Evolutionary conservation across 2,113 vertebrate species (phyloP), one percentile per base, ranked within the genome.

Genomic region (Alligator mississippiensis): DNA sequence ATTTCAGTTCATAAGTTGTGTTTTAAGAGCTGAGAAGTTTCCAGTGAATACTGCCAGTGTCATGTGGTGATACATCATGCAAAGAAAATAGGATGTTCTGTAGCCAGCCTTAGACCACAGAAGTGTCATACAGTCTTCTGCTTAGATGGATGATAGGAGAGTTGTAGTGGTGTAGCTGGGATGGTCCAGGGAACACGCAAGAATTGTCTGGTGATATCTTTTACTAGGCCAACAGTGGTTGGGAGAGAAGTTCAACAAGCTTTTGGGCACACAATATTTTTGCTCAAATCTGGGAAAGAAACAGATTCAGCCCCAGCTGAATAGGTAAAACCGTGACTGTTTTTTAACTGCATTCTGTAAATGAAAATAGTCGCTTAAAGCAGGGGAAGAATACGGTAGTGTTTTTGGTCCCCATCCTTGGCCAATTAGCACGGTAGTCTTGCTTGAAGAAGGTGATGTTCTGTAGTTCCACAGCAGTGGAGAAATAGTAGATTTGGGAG

Each of bases 1-100:
- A 98, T 80, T 84, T 93, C 66, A 30, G 9, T 13, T 77, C 72
- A 62, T 91, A 28, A 96, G 57, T 87, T 96, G 3, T 58, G 25
- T 77, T 60, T 21, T 77, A 92, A 78, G 74, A 93, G 16, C 84
- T 77, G 28, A 77, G 63, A 61, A 80, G 54, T 28, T 63, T 6
- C 22, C 22, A 3, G 6, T 60, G 72, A 24, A 7, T 78, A 25
- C 77, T 79, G 80, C 59, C 58, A 77, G 16, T 11, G 11, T 2
- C 4, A 63, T 76, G 25, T 64, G 58, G 54, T 78, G 66, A 60
- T 18, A 6, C 8, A 25, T 30, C 10, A 66, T 24, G 13, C 9
- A 70, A 85, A 27, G 70, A 72, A 13, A 82, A 3, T 4, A 87
- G 74, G 6, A 54, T 27, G 11, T 77, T 58, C 14, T 27, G 14